phyloP scores from a whole-genome alignment of 2,113 vertebrate species.

The Narcine bancroftii region DNA sequence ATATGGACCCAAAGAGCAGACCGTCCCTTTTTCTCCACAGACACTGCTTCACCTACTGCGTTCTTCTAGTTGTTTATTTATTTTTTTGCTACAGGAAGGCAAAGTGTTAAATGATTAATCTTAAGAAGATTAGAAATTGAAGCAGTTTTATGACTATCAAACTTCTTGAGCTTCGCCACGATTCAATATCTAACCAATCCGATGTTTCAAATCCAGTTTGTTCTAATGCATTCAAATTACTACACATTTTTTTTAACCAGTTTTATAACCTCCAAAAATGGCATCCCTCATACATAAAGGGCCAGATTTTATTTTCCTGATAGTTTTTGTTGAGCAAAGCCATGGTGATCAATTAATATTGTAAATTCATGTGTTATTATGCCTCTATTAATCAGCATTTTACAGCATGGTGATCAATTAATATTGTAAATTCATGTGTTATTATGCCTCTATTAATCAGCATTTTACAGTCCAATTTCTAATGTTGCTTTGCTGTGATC shows the following conservation, averaged over 20 bases:
- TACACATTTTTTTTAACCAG: background rate
- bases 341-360: background rate
- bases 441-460: background rate
- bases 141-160: too few relatives aligned
- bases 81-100: background rate
- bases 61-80: too few relatives aligned
- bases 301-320: background rate
- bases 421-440: background rate
- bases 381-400: background rate
- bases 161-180: too few relatives aligned
- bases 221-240: too few relatives aligned
- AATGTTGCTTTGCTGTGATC: too few relatives aligned
- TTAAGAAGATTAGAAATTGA: too few relatives aligned
- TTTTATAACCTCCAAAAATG: background rate
- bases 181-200: too few relatives aligned
- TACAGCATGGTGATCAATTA: background rate
- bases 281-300: background rate
- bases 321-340: background rate
- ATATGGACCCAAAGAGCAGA: too few relatives aligned
- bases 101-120: background rate
- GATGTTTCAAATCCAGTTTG: too few relatives aligned
- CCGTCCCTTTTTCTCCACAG: too few relatives aligned
- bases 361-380: background rate
- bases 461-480: slow-evolving; percentile 13
- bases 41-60: too few relatives aligned